Percentiles rank a stretch among this genome's conserved stretches.
phyloP scores from a whole-genome alignment of 2,797 vertebrate genomes.

The Australoheros facetus region DNA sequence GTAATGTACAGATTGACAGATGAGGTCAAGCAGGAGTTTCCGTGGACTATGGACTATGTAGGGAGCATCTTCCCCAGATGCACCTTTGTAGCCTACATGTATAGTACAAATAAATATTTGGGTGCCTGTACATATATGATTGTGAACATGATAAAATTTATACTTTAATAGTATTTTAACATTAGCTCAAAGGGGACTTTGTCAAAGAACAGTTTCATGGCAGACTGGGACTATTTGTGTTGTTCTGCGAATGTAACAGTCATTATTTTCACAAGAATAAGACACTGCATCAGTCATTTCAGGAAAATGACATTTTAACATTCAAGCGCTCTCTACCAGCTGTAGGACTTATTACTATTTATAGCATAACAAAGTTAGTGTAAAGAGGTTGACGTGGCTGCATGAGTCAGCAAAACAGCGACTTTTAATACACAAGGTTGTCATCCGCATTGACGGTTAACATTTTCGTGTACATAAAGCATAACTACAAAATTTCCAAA shows the following conservation, averaged over 20 bases:
- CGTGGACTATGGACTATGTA: fast-evolving
- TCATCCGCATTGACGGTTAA: fast-evolving
- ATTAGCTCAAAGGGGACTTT: not conserved
- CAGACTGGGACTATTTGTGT: not conserved
- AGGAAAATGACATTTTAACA: not conserved
- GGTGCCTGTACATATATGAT: not conserved
- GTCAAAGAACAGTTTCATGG: not conserved
- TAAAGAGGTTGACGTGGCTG: not conserved
- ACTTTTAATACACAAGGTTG: not conserved
- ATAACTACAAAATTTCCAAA: not conserved
- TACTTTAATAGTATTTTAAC: not conserved
- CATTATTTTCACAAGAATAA: not conserved
- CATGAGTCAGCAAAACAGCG: not conserved
- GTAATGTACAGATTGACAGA: not conserved
- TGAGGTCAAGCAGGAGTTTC: not conserved
- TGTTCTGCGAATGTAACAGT: not conserved
- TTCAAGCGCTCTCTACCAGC: not conserved
- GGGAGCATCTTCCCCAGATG: not conserved
- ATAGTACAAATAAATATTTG: not conserved
- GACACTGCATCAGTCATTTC: not conserved
- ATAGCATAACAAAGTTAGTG: not conserved
- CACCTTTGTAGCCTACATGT: not conserved
- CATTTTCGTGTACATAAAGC: not conserved
- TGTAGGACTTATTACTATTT: not conserved
- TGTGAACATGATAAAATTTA: not conserved